These are phyloP conservation scores for Eutolmus rufibarbis DNA, from an alignment of 2,888 invertebrate species.

Conservation along the genomic window DNA sequence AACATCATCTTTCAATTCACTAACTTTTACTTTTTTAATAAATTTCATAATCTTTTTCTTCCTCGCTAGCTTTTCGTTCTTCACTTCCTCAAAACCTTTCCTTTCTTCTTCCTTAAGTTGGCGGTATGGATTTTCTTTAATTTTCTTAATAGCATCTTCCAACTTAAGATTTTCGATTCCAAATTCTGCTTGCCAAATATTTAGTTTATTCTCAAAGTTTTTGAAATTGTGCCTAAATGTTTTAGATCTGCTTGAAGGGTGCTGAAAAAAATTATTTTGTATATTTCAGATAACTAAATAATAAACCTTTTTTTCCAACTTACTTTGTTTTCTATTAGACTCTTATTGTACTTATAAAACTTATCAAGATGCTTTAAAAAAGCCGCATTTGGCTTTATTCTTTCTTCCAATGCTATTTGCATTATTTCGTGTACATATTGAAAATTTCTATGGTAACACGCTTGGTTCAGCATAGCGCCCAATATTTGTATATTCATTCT, in stretches of 20 bases:
- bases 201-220: constrained; percentile 64
- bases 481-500: constrained; percentile 79
- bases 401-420: constrained; percentile 69
- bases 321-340: constrained; percentile 66
- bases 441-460: constrained; percentile 69
- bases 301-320: constrained; percentile 34
- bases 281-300: constrained; percentile 19
- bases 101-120: constrained; percentile 65
- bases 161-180: constrained; percentile 60
- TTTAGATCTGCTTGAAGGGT: constrained; percentile 55
- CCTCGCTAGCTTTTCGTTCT: constrained; percentile 54
- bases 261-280: constrained; percentile 56
- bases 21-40: constrained; percentile 60
- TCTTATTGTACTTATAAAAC: constrained; percentile 68
- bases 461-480: constrained; percentile 75
- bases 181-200: constrained; percentile 63
- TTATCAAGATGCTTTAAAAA: constrained; percentile 71
- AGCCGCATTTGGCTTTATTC: constrained; percentile 69
- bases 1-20: constrained; percentile 53
- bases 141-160: constrained; percentile 60
- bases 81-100: constrained; percentile 56
- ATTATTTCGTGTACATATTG: constrained; percentile 74
- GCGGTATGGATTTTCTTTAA: constrained; percentile 70
- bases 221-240: constrained; percentile 60
- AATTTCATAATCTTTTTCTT: constrained; percentile 58